Conservation (phyloP, 2,797 vertebrate genomes). For the Enteromius viviparus region DNA sequence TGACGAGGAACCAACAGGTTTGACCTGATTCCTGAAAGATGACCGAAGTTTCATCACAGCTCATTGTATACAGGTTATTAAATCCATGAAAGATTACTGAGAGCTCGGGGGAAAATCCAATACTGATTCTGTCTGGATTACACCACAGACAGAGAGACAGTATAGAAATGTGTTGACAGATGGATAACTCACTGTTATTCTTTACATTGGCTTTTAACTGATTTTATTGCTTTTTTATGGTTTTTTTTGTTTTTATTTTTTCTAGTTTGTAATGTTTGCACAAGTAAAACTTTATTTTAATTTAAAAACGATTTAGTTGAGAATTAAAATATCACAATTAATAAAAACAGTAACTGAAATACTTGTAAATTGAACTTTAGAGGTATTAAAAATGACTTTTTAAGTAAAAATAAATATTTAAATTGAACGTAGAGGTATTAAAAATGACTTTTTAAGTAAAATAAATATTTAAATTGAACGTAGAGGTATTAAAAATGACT, state of each 20-base stretch:
- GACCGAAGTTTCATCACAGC: conserved; percentile 10
- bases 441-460: too few relatives aligned
- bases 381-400: not conserved
- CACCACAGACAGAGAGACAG: conserved; percentile 2
- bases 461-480: not conserved
- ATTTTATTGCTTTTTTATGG: not conserved
- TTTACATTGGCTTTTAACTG: not conserved
- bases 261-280: not conserved
- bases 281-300: not conserved
- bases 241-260: not conserved
- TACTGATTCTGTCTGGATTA: conserved; percentile 49
- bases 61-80: conserved; percentile 24
- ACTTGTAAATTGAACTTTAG: not conserved
- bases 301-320: not conserved
- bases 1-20: conserved; percentile 16
- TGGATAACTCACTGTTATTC: not conserved
- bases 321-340: not conserved
- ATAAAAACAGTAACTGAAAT: too few relatives aligned
- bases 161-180: not conserved
- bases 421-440: too few relatives aligned
- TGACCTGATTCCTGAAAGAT: conserved; percentile 31
- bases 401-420: too few relatives aligned
- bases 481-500: not conserved
- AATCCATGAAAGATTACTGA: conserved; percentile 62
- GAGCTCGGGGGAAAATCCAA: conserved; percentile 62